phyloP scores from a whole-genome alignment of 2,888 invertebrate species.

The Pelosia muscerda region DNA sequence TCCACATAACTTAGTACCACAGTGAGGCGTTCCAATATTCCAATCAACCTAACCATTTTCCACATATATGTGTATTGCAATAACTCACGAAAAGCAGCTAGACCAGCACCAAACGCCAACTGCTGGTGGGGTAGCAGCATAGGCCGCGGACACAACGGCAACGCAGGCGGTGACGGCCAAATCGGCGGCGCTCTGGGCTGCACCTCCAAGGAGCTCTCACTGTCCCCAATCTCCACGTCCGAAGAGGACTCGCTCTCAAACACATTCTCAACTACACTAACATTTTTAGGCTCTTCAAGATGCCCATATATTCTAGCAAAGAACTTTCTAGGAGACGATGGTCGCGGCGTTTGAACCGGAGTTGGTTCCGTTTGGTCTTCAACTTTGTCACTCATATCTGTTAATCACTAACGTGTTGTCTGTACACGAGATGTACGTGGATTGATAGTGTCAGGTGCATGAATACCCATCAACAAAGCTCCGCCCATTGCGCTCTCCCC shows the following conservation, averaged over 20 bases:
- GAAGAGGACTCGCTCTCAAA: conserved; percentile 80
- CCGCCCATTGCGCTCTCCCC: conserved; percentile 64
- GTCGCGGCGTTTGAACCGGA: conserved; percentile 77
- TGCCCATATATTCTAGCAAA: conserved; percentile 93
- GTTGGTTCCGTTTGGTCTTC: conserved; percentile 54
- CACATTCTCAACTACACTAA: conserved; percentile 54
- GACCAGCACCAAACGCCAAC: conserved; percentile 87
- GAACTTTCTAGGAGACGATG: conserved; percentile 93
- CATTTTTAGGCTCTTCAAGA: conserved; percentile 83
- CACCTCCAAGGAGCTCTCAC: conserved; percentile 51
- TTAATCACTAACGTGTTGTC: conserved; percentile 60
- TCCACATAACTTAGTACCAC: no score
- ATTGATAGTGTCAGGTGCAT: conserved; percentile 75
- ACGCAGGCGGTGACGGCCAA: conserved; percentile 75
- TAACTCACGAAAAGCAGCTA: conserved; percentile 86
- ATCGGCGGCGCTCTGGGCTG: conserved; percentile 54
- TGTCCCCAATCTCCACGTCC: conserved; percentile 77
- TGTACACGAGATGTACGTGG: conserved; percentile 64
- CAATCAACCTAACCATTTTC: neutral
- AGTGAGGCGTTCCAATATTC: no score
- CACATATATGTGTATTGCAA: neutral
- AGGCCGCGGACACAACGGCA: conserved; percentile 79
- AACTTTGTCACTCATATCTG: conserved; percentile 62
- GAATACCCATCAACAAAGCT: conserved; percentile 59
- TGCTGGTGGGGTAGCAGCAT: conserved; percentile 81